phyloP scores from a whole-genome alignment of 2,888 invertebrate genomes.

The Ptilodon capucinus region DNA sequence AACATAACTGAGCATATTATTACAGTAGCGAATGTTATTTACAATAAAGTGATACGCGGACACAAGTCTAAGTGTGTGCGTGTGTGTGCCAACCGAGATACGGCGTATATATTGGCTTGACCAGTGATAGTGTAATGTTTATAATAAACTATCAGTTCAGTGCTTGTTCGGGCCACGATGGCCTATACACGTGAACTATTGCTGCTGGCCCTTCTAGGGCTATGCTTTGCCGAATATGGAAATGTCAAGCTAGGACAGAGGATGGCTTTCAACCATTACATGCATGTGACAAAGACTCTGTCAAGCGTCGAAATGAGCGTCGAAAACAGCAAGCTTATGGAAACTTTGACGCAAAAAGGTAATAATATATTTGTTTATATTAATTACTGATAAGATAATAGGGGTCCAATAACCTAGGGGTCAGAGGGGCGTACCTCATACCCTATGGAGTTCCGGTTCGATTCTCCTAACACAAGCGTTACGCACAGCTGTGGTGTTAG shows the following conservation, averaged over 20 bases:
- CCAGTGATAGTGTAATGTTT: not conserved
- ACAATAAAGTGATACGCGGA: too few species aligned
- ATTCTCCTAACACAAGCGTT: too few species aligned
- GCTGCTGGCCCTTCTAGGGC: not conserved
- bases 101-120: not conserved
- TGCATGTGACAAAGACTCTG: slow-evolving; percentile 1
- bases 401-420: too few species aligned
- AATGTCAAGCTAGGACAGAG: not conserved
- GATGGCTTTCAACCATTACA: not conserved
- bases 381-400: too few species aligned
- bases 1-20: too few species aligned
- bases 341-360: slow-evolving; percentile 21
- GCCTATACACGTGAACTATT: not conserved
- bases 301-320: slow-evolving; percentile 5
- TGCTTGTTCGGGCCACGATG: not conserved
- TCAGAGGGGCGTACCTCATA: too few species aligned
- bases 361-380: not conserved
- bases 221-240: not conserved
- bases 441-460: too few species aligned
- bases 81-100: slow-evolving; percentile 9
- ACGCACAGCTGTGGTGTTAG: too few species aligned
- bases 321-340: slow-evolving; percentile 7
- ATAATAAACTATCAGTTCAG: not conserved
- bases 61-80: too few species aligned
- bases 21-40: too few species aligned